Percentiles rank a stretch among this genome's conserved stretches.
Conservation (phyloP, 2,888 invertebrate genomes). For the Tiphia femorata region DNA sequence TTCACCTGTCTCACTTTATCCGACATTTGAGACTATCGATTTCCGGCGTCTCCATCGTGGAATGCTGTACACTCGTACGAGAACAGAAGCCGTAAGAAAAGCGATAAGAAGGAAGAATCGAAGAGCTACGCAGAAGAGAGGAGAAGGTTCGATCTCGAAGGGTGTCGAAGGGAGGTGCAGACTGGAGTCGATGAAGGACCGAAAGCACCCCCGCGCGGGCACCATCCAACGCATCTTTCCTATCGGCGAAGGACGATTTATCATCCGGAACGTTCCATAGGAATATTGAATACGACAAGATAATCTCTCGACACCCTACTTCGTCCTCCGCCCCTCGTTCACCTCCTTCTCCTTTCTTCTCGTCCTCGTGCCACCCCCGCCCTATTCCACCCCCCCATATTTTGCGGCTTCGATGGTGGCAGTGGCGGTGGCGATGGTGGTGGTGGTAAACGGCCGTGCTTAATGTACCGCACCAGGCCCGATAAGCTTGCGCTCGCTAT, state of each 20-base stretch:
- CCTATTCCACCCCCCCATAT: slow-evolving; percentile 22
- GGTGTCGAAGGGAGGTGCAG: background rate
- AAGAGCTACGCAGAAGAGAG: too few species aligned
- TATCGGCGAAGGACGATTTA: slow-evolving; percentile 65
- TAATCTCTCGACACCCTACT: slow-evolving; percentile 63
- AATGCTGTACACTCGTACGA: too few species aligned
- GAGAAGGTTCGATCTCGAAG: background rate
- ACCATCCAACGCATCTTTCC: slow-evolving; percentile 56
- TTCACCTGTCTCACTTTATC: too few species aligned
- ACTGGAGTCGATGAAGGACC: slow-evolving; percentile 34
- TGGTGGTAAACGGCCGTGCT: slow-evolving; percentile 57
- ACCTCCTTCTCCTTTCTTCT: slow-evolving; percentile 25
- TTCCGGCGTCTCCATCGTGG: too few species aligned
- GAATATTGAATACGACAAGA: slow-evolving; percentile 70
- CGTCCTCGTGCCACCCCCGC: slow-evolving; percentile 30
- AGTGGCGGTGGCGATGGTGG: background rate
- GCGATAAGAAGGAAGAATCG: too few species aligned
- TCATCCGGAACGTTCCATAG: slow-evolving; percentile 66
- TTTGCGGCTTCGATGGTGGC: slow-evolving; percentile 12
- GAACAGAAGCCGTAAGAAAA: too few species aligned
- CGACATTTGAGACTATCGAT: too few species aligned
- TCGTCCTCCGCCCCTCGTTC: slow-evolving; percentile 9
- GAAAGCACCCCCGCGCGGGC: too few species aligned
- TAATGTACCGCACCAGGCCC: slow-evolving; percentile 68
- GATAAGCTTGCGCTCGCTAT: slow-evolving; percentile 62